These are phyloP conservation scores for Olivierus martensii DNA, from an alignment of 1,140 invertebrate genomes.

Conservation along the genomic window DNA sequence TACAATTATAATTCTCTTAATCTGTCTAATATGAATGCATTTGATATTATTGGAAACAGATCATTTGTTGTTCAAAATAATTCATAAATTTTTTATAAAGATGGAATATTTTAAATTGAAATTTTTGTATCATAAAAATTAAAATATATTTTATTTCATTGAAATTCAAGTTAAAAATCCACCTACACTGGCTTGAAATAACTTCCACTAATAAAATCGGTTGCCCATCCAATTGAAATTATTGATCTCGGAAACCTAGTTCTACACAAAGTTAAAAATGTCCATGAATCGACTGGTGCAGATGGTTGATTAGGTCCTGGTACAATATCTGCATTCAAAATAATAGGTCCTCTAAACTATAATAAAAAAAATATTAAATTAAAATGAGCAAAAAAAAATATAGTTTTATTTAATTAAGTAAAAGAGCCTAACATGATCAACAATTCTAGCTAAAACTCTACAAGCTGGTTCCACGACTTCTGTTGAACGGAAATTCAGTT, in stretches of 20 bases:
- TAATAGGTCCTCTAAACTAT: conserved; percentile 42
- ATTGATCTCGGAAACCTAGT: conserved; percentile 47
- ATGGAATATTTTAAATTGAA: too few relatives aligned
- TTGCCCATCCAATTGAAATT: conserved; percentile 70
- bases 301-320: conserved; percentile 49
- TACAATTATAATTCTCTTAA: too few relatives aligned
- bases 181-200: conserved; percentile 13
- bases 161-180: too few relatives aligned
- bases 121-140: too few relatives aligned
- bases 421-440: conserved; percentile 30
- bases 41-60: too few relatives aligned
- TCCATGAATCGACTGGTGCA: conserved; percentile 45
- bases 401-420: not conserved
- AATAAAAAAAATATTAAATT: too few relatives aligned
- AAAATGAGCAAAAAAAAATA: conserved; percentile 6
- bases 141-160: too few relatives aligned
- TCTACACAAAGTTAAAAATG: conserved; percentile 44
- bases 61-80: too few relatives aligned
- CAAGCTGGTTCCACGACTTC: conserved; percentile 55
- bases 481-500: conserved; percentile 74
- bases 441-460: conserved; percentile 37
- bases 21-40: too few relatives aligned
- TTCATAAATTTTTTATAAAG: too few relatives aligned
- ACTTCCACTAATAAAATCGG: not conserved
- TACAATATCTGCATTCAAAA: conserved; percentile 79